Evolutionary conservation across 2,113 vertebrate species (phyloP).

Genomic region (Talpa occidentalis): DNA sequence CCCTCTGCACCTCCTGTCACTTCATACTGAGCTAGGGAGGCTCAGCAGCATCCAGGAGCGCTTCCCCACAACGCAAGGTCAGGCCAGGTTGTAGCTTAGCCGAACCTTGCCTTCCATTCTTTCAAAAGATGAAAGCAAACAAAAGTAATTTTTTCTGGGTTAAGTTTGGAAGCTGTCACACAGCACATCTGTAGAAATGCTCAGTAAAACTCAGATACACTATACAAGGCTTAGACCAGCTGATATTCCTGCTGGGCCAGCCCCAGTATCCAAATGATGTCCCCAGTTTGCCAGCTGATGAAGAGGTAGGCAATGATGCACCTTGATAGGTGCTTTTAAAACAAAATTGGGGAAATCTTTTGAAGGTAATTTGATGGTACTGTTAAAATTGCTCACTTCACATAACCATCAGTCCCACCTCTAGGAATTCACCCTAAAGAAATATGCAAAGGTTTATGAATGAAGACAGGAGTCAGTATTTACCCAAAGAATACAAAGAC

Average conservation of each 20-base stretch:
- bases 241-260: background rate
- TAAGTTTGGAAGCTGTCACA: background rate
- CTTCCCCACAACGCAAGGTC: background rate
- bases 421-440: background rate
- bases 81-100: too few relatives aligned
- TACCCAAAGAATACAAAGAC: too few relatives aligned
- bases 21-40: background rate
- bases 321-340: background rate
- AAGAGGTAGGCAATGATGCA: background rate
- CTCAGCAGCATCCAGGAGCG: too few relatives aligned
- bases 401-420: background rate
- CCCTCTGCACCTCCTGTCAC: background rate
- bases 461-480: background rate
- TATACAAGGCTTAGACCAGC: background rate
- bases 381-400: background rate
- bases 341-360: background rate
- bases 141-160: background rate
- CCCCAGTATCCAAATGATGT: fast-evolving
- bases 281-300: background rate
- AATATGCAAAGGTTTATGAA: background rate
- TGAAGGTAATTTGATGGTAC: background rate
- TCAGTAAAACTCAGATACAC: background rate
- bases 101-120: fast-evolving
- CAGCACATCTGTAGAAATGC: background rate
- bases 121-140: background rate